phyloP scores from a whole-genome alignment of 2,888 invertebrate genomes.

The Xestoiulus laeticollis region DNA sequence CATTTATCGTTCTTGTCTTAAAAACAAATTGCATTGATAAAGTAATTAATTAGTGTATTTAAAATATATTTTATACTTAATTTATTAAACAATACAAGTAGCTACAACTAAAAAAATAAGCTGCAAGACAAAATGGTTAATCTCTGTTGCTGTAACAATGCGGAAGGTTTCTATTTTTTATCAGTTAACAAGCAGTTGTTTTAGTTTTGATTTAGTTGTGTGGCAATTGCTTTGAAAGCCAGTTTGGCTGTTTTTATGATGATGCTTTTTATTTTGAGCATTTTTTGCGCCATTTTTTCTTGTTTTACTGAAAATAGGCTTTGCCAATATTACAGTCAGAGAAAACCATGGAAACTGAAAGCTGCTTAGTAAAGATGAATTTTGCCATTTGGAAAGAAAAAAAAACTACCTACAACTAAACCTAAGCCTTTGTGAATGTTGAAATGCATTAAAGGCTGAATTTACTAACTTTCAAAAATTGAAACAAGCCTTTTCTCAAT shows the following conservation, averaged over 20 bases:
- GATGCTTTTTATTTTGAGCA: constrained; percentile 11
- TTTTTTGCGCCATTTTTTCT: not conserved
- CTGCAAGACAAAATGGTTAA: not conserved
- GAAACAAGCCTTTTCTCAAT: no score
- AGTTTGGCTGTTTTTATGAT: not conserved
- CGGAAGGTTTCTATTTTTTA: not conserved
- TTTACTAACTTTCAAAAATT: no score
- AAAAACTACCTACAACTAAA: not conserved
- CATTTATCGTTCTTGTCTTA: no score
- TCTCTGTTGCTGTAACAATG: not conserved
- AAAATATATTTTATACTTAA: no score
- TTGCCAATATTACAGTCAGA: not conserved
- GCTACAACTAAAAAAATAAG: no score
- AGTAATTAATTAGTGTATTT: no score
- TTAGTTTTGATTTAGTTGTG: not conserved
- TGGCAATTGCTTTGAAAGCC: not conserved
- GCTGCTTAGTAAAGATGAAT: constrained; percentile 18
- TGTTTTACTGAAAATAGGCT: not conserved
- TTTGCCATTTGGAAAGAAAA: not conserved
- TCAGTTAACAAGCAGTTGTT: not conserved
- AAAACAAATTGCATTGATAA: no score
- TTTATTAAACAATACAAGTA: no score
- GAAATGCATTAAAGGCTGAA: no score
- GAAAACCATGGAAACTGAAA: constrained; percentile 13
- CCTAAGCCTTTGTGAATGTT: not conserved